These are phyloP conservation scores for Cactoblastis cactorum DNA, from an alignment of 2,888 invertebrate genomes.

Conservation along the genomic window DNA sequence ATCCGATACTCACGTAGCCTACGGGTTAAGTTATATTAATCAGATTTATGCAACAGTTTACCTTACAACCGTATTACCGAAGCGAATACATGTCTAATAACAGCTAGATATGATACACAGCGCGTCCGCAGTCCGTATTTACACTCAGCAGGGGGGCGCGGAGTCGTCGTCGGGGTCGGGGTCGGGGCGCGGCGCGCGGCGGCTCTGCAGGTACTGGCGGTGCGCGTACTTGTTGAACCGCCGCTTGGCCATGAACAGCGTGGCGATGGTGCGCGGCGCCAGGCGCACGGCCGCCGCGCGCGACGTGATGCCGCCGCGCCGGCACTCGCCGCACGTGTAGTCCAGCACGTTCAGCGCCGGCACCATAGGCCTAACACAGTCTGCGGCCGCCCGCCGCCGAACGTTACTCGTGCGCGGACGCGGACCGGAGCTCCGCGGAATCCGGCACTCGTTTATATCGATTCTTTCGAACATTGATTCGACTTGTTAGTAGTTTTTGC, in stretches of 20 bases:
- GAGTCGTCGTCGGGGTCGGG: conserved; percentile 20
- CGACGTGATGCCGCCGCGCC: conserved; percentile 73
- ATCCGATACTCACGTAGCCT: conserved; percentile 64
- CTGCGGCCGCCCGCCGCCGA: too few relatives aligned
- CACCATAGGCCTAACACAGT: conserved; percentile 72
- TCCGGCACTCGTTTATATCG: too few relatives aligned
- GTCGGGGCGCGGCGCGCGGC: conserved; percentile 26
- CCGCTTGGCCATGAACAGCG: conserved; percentile 76
- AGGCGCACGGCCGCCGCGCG: conserved; percentile 71
- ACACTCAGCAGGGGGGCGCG: conserved; percentile 21
- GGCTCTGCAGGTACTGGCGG: conserved; percentile 64
- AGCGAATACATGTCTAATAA: conserved; percentile 59
- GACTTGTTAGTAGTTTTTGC: too few relatives aligned
- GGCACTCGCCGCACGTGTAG: conserved; percentile 74
- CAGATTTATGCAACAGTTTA: conserved; percentile 74
- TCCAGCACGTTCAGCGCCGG: conserved; percentile 62
- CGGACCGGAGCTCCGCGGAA: too few relatives aligned
- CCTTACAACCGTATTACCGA: conserved; percentile 69
- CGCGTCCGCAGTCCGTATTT: conserved; percentile 23
- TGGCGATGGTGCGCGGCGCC: conserved; percentile 73
- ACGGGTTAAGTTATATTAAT: conserved; percentile 69
- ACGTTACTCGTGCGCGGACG: too few relatives aligned
- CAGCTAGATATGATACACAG: conserved; percentile 50
- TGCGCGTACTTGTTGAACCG: conserved; percentile 78
- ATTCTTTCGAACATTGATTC: too few relatives aligned